Evolutionary conservation across 1,140 invertebrate genomes (phyloP).

Genomic region (Drosophila takahashii): DNA sequence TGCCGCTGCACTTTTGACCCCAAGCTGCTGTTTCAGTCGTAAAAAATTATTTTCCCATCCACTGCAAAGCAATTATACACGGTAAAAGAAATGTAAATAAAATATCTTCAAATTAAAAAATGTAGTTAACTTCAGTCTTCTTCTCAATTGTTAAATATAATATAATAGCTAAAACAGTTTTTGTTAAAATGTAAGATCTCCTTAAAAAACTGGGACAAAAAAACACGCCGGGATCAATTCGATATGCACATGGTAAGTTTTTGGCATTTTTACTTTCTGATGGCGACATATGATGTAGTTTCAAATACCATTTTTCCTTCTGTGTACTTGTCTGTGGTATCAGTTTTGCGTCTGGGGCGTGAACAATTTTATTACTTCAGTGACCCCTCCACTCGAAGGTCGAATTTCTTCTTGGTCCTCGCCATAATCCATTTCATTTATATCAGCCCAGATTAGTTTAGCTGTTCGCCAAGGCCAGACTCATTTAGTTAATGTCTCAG

Average conservation of each 20-base stretch:
- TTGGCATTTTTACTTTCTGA: too few relatives aligned
- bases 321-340: conserved; percentile 21
- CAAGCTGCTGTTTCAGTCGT: conserved; percentile 20
- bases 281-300: too few relatives aligned
- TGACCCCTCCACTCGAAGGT: conserved; percentile 15
- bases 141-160: too few relatives aligned
- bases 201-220: too few relatives aligned
- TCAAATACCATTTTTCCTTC: background rate
- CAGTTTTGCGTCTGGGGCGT: conserved; percentile 29
- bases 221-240: too few relatives aligned
- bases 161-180: too few relatives aligned
- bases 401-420: conserved; percentile 6
- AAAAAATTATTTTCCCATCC: conserved; percentile 48
- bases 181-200: too few relatives aligned
- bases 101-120: background rate
- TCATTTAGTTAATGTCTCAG: conserved; percentile 47
- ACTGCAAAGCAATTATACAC: conserved; percentile 23
- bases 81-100: background rate
- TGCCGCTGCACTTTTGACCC: conserved; percentile 53
- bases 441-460: conserved; percentile 25
- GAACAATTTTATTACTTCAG: conserved; percentile 38
- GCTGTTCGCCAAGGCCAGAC: conserved; percentile 27
- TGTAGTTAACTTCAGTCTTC: too few relatives aligned
- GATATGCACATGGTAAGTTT: too few relatives aligned
- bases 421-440: conserved; percentile 36